Evolutionary conservation across 92 coral and sea anemone genomes (phyloP).

Genomic region (Parazoanthus atlanticus): DNA sequence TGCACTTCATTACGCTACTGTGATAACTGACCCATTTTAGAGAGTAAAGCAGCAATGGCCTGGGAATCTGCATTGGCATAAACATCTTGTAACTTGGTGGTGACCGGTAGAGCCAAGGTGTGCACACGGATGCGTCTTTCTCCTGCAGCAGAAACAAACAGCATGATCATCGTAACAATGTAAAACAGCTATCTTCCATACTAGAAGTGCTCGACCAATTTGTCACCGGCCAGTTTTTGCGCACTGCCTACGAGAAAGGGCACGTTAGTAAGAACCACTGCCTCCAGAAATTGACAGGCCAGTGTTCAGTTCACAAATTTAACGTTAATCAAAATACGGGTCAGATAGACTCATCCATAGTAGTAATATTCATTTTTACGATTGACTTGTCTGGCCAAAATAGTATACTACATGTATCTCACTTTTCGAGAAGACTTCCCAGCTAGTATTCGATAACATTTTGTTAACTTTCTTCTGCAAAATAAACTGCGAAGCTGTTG

Average conservation of each 20-base stretch:
- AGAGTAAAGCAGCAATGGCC: constrained; percentile 81
- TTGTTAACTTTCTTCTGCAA: too few relatives aligned
- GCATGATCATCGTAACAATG: not conserved
- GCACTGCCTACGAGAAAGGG: not conserved
- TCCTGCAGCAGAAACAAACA: constrained; percentile 55
- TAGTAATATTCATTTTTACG: too few relatives aligned
- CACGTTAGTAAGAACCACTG: not conserved
- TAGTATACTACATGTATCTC: not conserved
- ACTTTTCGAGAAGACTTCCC: not conserved
- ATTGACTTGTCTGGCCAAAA: not conserved
- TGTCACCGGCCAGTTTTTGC: not conserved
- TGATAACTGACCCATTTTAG: constrained; percentile 91
- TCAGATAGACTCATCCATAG: not conserved
- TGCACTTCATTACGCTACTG: not conserved
- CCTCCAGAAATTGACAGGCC: not conserved
- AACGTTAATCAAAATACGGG: not conserved
- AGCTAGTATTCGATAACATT: too few relatives aligned
- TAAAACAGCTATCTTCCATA: not conserved
- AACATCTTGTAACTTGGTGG: constrained; percentile 87
- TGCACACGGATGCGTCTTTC: constrained; percentile 97
- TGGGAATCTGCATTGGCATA: constrained; percentile 91
- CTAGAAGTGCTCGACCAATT: too few relatives aligned
- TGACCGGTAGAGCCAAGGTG: constrained; percentile 91
- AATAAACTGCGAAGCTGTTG: too few relatives aligned
- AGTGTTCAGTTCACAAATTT: too few relatives aligned